Evolutionary conservation across 2,888 invertebrate species (phyloP).

Genomic region (Graphium colonna): DNA sequence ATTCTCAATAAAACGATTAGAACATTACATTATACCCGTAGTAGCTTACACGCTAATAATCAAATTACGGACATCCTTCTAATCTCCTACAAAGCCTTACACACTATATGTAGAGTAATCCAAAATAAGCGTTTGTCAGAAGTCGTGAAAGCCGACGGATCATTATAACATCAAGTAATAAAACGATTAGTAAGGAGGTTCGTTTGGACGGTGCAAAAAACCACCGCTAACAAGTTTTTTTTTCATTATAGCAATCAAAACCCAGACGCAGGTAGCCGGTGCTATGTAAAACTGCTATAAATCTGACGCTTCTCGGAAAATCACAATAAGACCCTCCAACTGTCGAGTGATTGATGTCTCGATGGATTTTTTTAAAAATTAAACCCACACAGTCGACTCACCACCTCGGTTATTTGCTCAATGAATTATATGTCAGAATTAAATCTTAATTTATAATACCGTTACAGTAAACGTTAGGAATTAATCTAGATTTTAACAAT

Average conservation of each 20-base stretch:
- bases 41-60: too few relatives aligned
- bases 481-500: too few relatives aligned
- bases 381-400: conserved; percentile 18
- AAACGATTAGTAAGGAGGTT: conserved; percentile 61
- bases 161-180: conserved; percentile 67
- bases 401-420: conserved; percentile 21
- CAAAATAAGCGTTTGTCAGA: conserved; percentile 34
- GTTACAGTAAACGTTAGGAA: too few relatives aligned
- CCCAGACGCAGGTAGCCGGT: conserved; percentile 39
- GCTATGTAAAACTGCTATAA: conserved; percentile 29
- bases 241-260: conserved; percentile 58
- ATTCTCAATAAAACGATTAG: too few relatives aligned
- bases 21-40: too few relatives aligned
- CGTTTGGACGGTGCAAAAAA: conserved; percentile 49
- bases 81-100: not conserved
- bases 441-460: conserved; percentile 3
- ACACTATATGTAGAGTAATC: conserved; percentile 15
- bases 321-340: conserved; percentile 22
- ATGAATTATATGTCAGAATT: conserved; percentile 16
- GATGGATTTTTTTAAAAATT: conserved; percentile 4
- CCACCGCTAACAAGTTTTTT: conserved; percentile 62
- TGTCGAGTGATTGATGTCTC: conserved; percentile 27
- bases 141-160: conserved; percentile 37
- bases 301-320: conserved; percentile 37
- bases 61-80: too few relatives aligned